Evolutionary conservation across 2,888 invertebrate genomes (phyloP).

Genomic region (Alloscopus bannaensis): DNA sequence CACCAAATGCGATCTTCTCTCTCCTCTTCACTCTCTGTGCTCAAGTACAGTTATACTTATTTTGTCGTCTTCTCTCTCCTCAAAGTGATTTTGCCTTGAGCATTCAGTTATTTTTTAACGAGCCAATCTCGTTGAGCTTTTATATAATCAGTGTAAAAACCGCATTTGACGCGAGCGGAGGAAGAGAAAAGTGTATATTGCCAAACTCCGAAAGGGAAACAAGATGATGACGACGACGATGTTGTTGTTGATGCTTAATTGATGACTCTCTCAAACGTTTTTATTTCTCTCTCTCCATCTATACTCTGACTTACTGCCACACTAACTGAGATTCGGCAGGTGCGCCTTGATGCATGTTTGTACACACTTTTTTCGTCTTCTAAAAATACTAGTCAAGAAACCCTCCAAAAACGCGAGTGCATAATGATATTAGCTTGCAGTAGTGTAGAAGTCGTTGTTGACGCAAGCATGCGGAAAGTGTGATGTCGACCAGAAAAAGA

Average conservation of each 20-base stretch:
- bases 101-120: too few species aligned
- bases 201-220: not conserved
- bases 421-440: not conserved
- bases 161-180: too few species aligned
- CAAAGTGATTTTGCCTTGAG: too few species aligned
- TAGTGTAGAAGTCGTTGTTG: not conserved
- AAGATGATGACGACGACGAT: not conserved
- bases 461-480: conserved; percentile 59
- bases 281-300: not conserved
- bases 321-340: conserved; percentile 20
- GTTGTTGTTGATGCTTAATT: not conserved
- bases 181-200: too few species aligned
- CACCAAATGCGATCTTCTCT: too few species aligned
- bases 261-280: conserved; percentile 5
- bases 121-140: too few species aligned
- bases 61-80: too few species aligned
- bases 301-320: conserved; percentile 28
- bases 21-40: too few species aligned
- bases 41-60: too few species aligned
- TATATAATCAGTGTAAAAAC: too few species aligned
- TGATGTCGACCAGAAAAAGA: conserved; percentile 57
- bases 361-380: too few species aligned
- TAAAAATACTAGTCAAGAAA: conserved; percentile 39
- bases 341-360: not conserved
- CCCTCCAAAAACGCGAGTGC: conserved; percentile 4